Percentiles rank a stretch among this genome's conserved stretches.
Evolutionary conservation across 2,888 invertebrate species (phyloP).

Genomic region (Operophtera brumata): DNA sequence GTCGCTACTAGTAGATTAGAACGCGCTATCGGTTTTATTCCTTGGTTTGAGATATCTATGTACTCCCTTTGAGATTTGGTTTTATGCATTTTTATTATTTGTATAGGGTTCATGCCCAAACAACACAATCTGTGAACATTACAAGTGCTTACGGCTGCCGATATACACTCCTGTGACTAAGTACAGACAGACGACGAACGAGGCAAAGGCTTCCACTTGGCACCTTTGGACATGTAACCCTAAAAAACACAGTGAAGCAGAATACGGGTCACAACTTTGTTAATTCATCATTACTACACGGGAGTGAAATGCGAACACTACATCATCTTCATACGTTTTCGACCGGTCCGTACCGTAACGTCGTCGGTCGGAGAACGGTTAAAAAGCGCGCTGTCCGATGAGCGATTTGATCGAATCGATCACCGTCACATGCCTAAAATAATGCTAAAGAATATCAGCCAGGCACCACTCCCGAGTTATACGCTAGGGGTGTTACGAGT

Average conservation of each 20-base stretch:
- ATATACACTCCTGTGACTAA: no score
- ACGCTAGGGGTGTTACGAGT: slow-evolving; percentile 2
- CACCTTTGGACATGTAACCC: no score
- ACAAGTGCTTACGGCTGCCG: no score
- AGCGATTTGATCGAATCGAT: slow-evolving; percentile 74
- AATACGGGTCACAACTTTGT: slow-evolving; percentile 55
- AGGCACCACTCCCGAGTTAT: slow-evolving; percentile 32
- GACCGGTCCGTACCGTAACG: slow-evolving; percentile 24
- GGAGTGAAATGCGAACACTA: slow-evolving; percentile 59
- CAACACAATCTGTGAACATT: no score
- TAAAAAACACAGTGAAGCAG: slow-evolving; percentile 44
- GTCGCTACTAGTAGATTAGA: no score
- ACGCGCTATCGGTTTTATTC: no score
- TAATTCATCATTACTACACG: slow-evolving; percentile 64
- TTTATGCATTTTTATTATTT: no score
- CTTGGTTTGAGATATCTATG: no score
- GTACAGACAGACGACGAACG: no score
- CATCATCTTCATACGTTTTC: slow-evolving; percentile 55
- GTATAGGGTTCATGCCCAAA: no score
- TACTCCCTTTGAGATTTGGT: no score
- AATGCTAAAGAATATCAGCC: slow-evolving; percentile 49
- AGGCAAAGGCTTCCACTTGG: no score
- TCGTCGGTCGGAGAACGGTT: slow-evolving; percentile 44
- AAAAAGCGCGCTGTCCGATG: slow-evolving; percentile 66
- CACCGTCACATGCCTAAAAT: slow-evolving; percentile 76